phyloP scores from a whole-genome alignment of 2,888 invertebrate species.

The Caenorhabditis japonica region DNA sequence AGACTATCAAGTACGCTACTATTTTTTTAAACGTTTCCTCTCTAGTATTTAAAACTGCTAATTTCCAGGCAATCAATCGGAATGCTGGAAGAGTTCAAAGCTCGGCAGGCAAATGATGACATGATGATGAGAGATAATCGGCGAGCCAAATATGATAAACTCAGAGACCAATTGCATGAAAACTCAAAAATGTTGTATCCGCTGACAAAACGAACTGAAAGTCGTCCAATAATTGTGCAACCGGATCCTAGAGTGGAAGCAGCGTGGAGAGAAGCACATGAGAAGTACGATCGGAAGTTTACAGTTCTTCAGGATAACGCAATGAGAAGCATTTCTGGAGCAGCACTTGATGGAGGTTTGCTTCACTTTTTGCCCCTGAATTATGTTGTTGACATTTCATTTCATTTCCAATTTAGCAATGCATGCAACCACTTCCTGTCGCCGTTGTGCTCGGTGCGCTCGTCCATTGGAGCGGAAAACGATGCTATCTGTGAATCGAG shows the following conservation, averaged over 20 bases:
- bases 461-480: conserved; percentile 48
- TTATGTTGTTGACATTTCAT: no score
- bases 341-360: conserved; percentile 52
- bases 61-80: conserved; percentile 60
- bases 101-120: conserved; percentile 60
- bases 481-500: conserved; percentile 25
- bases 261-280: conserved; percentile 65
- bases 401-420: conserved; percentile 3
- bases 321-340: conserved; percentile 56
- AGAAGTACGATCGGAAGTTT: conserved; percentile 62
- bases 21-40: neutral
- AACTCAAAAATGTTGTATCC: conserved; percentile 58
- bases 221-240: conserved; percentile 44
- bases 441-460: conserved; percentile 58
- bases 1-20: conserved; percentile 51
- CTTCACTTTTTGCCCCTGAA: no score
- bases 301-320: conserved; percentile 59
- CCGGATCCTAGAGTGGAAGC: conserved; percentile 56
- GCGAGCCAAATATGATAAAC: conserved; percentile 51
- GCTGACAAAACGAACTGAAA: conserved; percentile 21
- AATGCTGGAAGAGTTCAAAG: conserved; percentile 67
- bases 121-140: conserved; percentile 49
- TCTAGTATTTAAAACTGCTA: neutral
- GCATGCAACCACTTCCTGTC: conserved; percentile 32
- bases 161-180: conserved; percentile 57